These are phyloP conservation scores for Diorhabda elongata DNA, from an alignment of 1,140 invertebrate genomes.

Conservation along the genomic window DNA sequence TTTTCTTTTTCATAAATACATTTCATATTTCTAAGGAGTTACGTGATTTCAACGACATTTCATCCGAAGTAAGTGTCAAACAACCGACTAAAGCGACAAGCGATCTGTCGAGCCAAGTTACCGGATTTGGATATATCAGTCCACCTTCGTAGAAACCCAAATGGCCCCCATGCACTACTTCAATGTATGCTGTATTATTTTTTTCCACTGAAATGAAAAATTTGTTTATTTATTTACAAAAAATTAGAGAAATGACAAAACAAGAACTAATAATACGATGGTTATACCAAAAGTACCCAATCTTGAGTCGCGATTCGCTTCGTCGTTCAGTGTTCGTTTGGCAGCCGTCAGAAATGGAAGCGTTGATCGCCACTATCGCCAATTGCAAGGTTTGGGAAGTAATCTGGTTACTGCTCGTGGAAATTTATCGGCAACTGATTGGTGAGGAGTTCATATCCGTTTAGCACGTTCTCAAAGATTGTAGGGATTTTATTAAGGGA, in stretches of 20 bases:
- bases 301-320: neutral
- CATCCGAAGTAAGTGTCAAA: constrained; percentile 58
- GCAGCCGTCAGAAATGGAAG: too few species aligned
- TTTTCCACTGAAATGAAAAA: constrained; percentile 57
- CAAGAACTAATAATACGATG: neutral
- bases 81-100: constrained; percentile 70
- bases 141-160: constrained; percentile 90
- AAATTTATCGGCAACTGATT: too few species aligned
- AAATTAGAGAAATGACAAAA: neutral
- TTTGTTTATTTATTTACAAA: neutral
- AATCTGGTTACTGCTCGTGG: too few species aligned
- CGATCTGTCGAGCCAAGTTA: constrained; percentile 86
- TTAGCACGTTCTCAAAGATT: too few species aligned
- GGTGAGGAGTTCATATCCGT: too few species aligned
- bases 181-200: constrained; percentile 68
- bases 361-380: too few species aligned
- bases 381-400: too few species aligned
- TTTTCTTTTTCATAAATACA: neutral
- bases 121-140: constrained; percentile 74
- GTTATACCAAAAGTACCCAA: neutral
- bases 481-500: too few species aligned
- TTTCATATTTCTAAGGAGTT: constrained; percentile 4
- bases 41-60: constrained; percentile 40
- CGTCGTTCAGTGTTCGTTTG: too few species aligned
- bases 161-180: constrained; percentile 86